These are phyloP conservation scores for Globicephala melas DNA, from an alignment of 2,113 vertebrate species.

Conservation along the genomic window DNA sequence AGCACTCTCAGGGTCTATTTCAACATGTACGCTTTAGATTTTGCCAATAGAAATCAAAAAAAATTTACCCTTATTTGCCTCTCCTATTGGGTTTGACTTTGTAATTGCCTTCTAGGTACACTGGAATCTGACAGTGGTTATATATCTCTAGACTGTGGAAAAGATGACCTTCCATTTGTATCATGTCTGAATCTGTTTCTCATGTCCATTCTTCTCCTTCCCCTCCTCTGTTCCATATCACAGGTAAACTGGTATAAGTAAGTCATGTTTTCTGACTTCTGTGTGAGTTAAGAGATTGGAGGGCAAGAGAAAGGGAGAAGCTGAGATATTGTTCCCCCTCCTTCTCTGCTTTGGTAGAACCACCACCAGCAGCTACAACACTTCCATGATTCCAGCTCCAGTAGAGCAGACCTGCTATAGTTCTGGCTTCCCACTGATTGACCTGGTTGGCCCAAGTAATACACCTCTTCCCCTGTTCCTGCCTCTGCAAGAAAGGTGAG, in stretches of 20 bases:
- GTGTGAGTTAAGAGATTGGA: neutral
- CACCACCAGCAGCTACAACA: neutral
- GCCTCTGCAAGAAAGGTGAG: neutral
- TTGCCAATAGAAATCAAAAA: neutral
- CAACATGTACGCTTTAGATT: neutral
- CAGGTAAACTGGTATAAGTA: neutral
- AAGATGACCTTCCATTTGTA: neutral
- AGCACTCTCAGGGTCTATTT: neutral
- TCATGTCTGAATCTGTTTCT: neutral
- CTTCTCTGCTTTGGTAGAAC: neutral
- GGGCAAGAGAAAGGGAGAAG: neutral
- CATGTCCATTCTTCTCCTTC: neutral
- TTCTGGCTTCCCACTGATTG: neutral
- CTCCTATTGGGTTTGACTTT: neutral
- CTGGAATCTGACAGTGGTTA: neutral
- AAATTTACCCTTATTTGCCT: neutral
- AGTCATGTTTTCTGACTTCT: neutral
- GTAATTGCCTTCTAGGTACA: neutral
- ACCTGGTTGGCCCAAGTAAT: neutral
- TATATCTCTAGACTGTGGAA: neutral
- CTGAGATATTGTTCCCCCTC: neutral
- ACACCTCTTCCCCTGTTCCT: neutral
- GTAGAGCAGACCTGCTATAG: neutral
- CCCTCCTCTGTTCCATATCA: neutral
- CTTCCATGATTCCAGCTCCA: neutral